Evolutionary conservation across 2,113 vertebrate genomes (phyloP).

Genomic region (Castor canadensis): DNA sequence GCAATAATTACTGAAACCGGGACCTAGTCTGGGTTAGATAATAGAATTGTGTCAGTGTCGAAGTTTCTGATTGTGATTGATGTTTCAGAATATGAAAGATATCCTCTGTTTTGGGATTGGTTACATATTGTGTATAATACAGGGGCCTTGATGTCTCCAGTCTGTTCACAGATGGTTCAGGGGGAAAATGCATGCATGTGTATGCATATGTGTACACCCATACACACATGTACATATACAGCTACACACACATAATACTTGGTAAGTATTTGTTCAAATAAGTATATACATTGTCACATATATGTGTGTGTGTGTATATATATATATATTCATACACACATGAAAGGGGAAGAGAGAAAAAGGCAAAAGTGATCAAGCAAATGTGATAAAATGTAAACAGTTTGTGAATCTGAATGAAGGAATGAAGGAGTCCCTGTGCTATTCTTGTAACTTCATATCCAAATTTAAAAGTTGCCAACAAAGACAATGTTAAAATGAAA

Average conservation of each 20-base stretch:
- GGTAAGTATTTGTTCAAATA: no score
- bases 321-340: background rate
- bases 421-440: background rate
- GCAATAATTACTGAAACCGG: rapidly evolving
- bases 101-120: background rate
- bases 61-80: background rate
- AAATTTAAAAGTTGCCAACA: background rate
- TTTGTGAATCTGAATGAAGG: rapidly evolving
- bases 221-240: background rate
- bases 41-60: background rate
- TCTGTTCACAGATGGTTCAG: background rate
- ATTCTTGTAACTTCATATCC: no score
- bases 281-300: background rate
- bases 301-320: no score
- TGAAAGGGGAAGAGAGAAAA: no score
- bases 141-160: background rate
- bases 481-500: background rate
- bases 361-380: background rate
- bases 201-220: background rate
- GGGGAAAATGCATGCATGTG: no score
- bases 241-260: background rate
- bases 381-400: no score
- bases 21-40: background rate
- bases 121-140: background rate
- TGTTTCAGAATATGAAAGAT: background rate